Evolutionary conservation across 1,140 invertebrate species (phyloP).

Genomic region (Cherax destructor): DNA sequence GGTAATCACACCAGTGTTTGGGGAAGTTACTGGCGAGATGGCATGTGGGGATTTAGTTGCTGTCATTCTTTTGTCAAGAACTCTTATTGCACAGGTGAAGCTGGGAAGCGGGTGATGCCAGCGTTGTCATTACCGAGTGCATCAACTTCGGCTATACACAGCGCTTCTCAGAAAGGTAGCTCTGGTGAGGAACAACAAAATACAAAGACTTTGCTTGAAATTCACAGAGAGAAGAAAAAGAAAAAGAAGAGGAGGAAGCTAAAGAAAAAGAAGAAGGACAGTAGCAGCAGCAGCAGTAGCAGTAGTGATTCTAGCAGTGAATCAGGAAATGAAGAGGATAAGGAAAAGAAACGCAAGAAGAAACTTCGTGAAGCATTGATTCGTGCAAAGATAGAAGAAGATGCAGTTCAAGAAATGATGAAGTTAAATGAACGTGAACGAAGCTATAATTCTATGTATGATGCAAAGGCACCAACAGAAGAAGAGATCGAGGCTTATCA

Average conservation of each 20-base stretch:
- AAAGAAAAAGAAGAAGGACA: constrained; percentile 77
- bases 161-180: constrained; percentile 51
- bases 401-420: constrained; percentile 81
- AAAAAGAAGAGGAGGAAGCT: constrained; percentile 83
- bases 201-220: constrained; percentile 71
- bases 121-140: constrained; percentile 16
- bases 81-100: constrained; percentile 91
- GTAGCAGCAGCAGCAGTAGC: constrained; percentile 56
- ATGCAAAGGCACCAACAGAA: constrained; percentile 88
- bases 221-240: constrained; percentile 75
- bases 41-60: constrained; percentile 96
- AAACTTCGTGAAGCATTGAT: constrained; percentile 79
- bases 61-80: constrained; percentile 96
- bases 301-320: constrained; percentile 59
- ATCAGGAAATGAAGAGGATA: constrained; percentile 76
- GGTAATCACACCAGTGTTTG: constrained; percentile 96
- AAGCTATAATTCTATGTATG: constrained; percentile 90
- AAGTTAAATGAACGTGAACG: constrained; percentile 91
- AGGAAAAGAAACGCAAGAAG: constrained; percentile 77
- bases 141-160: constrained; percentile 72
- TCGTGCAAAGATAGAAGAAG: constrained; percentile 81
- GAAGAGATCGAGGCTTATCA: constrained; percentile 96
- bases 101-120: constrained; percentile 79
- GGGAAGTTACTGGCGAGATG: constrained; percentile 95
- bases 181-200: constrained; percentile 74